A percentile compares a stretch with the other conserved stretches of the same genome.
These are phyloP conservation scores for Andricus quercusramuli DNA, from an alignment of 2,888 invertebrate genomes.

Conservation along the genomic window DNA sequence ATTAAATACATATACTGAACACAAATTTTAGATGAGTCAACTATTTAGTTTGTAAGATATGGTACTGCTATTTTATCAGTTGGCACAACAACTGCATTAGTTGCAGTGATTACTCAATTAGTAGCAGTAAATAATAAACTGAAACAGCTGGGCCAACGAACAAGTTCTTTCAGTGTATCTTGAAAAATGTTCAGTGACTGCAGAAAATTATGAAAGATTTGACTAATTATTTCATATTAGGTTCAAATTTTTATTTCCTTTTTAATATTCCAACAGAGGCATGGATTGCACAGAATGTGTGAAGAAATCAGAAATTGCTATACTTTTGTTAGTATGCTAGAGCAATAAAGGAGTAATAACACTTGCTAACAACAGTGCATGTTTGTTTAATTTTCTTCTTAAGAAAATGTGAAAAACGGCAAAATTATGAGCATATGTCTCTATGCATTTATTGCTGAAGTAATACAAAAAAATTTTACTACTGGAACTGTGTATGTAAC, in stretches of 20 bases:
- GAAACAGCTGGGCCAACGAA: too few species aligned
- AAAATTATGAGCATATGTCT: not conserved
- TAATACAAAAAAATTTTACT: conserved; percentile 3
- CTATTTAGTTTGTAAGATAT: too few species aligned
- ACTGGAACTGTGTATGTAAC: not conserved
- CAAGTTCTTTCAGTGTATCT: too few species aligned
- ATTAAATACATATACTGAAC: too few species aligned
- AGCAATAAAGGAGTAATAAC: not conserved
- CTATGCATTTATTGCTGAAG: not conserved
- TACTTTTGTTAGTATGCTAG: not conserved
- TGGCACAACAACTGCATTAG: too few species aligned
- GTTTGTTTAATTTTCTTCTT: not conserved
- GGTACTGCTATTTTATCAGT: too few species aligned
- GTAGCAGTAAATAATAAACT: too few species aligned
- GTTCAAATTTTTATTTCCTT: not conserved
- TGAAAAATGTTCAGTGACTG: not conserved
- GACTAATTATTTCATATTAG: too few species aligned
- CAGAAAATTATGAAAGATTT: too few species aligned
- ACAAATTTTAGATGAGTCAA: too few species aligned
- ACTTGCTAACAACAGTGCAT: not conserved
- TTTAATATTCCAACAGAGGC: not conserved
- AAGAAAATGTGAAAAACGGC: not conserved
- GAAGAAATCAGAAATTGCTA: not conserved
- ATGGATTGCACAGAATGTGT: not conserved
- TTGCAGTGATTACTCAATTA: too few species aligned